phyloP scores from a whole-genome alignment of 2,797 vertebrate species.

The Chlorospingus semifuscus region DNA sequence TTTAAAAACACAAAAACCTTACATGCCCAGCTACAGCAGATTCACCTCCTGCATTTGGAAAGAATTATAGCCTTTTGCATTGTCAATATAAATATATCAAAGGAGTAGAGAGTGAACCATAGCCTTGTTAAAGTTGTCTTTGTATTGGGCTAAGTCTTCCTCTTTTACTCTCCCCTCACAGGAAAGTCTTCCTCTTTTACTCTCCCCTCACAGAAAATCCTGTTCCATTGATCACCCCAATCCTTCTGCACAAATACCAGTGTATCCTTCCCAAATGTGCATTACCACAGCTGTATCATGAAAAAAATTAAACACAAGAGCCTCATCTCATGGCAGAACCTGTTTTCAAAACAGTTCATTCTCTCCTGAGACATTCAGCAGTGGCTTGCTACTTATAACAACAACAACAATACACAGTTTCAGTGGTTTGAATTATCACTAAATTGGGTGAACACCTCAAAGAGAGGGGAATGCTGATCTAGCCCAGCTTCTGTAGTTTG shows the following conservation, averaged over 20 bases:
- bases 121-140: background rate
- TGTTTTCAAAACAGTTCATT: background rate
- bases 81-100: background rate
- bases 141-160: background rate
- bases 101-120: background rate
- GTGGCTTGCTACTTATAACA: background rate
- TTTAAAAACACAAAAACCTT: background rate
- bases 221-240: background rate
- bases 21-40: background rate
- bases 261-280: background rate
- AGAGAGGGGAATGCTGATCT: background rate
- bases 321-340: background rate
- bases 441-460: background rate
- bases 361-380: background rate
- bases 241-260: background rate
- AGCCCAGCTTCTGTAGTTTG: background rate
- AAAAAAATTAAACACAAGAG: background rate
- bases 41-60: background rate
- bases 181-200: background rate
- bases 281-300: background rate
- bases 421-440: background rate
- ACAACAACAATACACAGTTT: background rate
- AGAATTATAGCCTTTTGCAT: background rate
- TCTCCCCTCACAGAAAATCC: background rate
- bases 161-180: background rate